Conservation (phyloP, 2,888 invertebrate genomes). For the Caenorhabditis sp. region DNA sequence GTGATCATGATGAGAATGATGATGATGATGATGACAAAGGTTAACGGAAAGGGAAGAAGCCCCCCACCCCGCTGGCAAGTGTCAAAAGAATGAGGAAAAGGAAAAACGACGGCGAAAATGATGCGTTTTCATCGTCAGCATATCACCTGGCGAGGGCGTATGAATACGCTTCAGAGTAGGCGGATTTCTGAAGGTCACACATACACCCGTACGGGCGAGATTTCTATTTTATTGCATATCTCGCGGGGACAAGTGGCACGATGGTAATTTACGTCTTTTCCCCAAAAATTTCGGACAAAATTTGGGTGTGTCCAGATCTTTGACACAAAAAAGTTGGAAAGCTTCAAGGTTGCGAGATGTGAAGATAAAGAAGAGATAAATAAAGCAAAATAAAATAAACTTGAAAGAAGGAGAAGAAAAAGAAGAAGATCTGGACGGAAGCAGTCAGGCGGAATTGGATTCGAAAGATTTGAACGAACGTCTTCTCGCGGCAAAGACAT, state of each 20-base stretch:
- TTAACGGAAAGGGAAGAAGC: constrained; percentile 24
- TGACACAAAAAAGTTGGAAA: not conserved
- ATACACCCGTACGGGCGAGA: not conserved
- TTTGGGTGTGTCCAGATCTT: constrained; percentile 26
- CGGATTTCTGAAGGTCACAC: constrained; percentile 51
- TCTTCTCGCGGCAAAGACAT: not conserved
- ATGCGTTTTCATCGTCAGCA: constrained; percentile 16
- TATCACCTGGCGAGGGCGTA: constrained; percentile 52
- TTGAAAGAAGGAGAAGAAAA: constrained; percentile 6
- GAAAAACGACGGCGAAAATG: not conserved
- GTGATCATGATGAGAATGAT: constrained; percentile 28
- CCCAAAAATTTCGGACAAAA: not conserved
- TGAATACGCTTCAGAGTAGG: constrained; percentile 50
- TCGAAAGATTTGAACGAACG: constrained; percentile 6
- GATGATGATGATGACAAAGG: constrained; percentile 47
- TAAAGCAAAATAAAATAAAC: constrained; percentile 22
- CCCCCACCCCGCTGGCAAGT: no score
- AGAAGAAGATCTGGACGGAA: constrained; percentile 23
- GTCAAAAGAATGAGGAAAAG: constrained; percentile 13
- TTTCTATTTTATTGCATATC: constrained; percentile 50
- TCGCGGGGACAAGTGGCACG: constrained; percentile 9
- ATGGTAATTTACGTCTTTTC: constrained; percentile 36
- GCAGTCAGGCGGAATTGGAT: constrained; percentile 46
- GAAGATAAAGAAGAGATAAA: not conserved
- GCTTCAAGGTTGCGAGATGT: constrained; percentile 14